phyloP scores from a whole-genome alignment of 2,888 invertebrate species.

The Agriopis marginaria region DNA sequence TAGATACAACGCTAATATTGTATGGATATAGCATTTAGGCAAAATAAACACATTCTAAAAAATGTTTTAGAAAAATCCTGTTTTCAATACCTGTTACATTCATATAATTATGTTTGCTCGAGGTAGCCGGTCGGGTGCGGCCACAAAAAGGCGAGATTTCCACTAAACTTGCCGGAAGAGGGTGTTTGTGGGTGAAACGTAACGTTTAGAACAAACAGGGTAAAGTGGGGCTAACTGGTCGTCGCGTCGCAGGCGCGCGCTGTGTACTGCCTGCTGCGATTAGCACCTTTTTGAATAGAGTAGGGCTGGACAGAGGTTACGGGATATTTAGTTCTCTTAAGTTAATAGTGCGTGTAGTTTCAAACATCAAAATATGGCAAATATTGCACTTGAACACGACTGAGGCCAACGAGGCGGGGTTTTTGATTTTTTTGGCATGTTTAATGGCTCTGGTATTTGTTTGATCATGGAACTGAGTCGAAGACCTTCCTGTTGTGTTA shows the following conservation, averaged over 20 bases:
- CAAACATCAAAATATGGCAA: too few relatives aligned
- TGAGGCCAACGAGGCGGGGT: too few relatives aligned
- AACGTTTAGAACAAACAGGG: constrained; percentile 77
- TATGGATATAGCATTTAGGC: neutral
- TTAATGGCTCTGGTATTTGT: too few relatives aligned
- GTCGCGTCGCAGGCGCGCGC: constrained; percentile 64
- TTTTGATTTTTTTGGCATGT: too few relatives aligned
- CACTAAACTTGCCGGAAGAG: constrained; percentile 79
- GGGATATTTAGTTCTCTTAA: neutral
- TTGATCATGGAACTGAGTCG: too few relatives aligned
- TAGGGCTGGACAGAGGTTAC: constrained; percentile 44
- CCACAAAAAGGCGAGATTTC: constrained; percentile 75
- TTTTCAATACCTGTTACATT: constrained; percentile 40
- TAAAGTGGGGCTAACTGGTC: constrained; percentile 76
- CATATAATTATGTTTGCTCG: constrained; percentile 52
- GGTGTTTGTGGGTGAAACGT: constrained; percentile 78
- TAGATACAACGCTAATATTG: constrained; percentile 1
- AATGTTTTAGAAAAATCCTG: constrained; percentile 26
- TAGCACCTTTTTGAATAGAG: constrained; percentile 74
- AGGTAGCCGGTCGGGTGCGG: constrained; percentile 68
- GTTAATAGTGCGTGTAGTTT: too few relatives aligned
- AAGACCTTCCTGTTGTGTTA: too few relatives aligned
- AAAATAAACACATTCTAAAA: constrained; percentile 36
- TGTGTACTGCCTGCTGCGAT: constrained; percentile 55
- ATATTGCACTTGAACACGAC: too few relatives aligned